Percentiles rank a stretch among this genome's conserved stretches.
These are phyloP conservation scores for Hystrix brachyura DNA, from an alignment of 2,113 vertebrate species.

Conservation along the genomic window DNA sequence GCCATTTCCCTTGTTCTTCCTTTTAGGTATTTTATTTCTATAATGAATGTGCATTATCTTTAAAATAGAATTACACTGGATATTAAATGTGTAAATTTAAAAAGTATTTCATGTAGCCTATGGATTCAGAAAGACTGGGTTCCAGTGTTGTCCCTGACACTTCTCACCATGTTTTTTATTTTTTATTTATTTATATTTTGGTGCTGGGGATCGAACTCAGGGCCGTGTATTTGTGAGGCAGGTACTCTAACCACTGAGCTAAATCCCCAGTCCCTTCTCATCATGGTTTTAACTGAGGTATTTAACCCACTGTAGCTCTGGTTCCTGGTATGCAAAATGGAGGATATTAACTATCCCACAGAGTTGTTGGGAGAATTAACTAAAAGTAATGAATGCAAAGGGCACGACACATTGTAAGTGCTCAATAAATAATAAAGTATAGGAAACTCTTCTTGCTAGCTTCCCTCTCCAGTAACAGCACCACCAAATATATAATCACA, in stretches of 20 bases:
- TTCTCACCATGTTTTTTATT: neutral
- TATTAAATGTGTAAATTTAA: neutral
- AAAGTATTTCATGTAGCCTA: slow-evolving; percentile 26
- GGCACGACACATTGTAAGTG: neutral
- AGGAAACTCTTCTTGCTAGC: neutral
- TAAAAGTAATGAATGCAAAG: neutral
- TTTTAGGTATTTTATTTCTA: slow-evolving; percentile 17
- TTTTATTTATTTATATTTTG: no score
- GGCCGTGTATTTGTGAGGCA: no score
- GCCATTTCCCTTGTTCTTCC: neutral
- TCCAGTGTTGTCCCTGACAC: neutral
- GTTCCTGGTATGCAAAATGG: neutral
- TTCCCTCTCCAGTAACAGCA: neutral
- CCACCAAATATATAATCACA: neutral
- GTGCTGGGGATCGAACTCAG: no score
- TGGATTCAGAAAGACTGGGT: neutral
- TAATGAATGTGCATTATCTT: neutral
- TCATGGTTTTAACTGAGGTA: neutral
- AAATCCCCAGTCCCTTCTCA: neutral
- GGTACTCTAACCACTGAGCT: no score
- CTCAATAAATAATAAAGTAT: neutral
- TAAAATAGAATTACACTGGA: slow-evolving; percentile 29
- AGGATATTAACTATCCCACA: neutral
- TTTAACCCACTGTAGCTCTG: neutral
- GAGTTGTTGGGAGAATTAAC: neutral